phyloP scores from a whole-genome alignment of 2,113 vertebrate genomes.

The Xyliphius kryptos region DNA sequence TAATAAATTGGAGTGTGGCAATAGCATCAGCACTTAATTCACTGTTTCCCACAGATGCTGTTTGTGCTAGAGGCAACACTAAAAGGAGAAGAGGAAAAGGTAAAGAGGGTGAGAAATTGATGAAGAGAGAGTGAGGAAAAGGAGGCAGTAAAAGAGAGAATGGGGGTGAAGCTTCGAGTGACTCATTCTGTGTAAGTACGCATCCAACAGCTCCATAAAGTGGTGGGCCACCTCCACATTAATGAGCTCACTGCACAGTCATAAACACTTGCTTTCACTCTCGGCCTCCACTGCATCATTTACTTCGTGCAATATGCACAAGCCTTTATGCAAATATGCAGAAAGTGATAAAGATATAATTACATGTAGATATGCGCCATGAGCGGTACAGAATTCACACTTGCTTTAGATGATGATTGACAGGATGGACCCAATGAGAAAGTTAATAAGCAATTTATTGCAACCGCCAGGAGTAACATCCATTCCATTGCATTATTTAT shows the following conservation, averaged over 20 bases:
- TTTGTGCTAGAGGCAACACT: slow-evolving; percentile 26
- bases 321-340: slow-evolving; percentile 12
- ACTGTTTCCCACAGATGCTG: slow-evolving; percentile 9
- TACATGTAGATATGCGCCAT: background rate
- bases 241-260: slow-evolving; percentile 42
- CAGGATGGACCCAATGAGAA: background rate
- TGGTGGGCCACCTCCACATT: slow-evolving; percentile 48
- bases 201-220: slow-evolving; percentile 46
- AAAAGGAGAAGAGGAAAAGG: slow-evolving; percentile 28
- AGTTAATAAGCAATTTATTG: slow-evolving; percentile 9
- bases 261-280: slow-evolving; percentile 29
- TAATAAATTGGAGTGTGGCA: slow-evolving; percentile 8
- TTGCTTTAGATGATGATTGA: background rate
- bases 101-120: slow-evolving; percentile 36
- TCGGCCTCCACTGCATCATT: slow-evolving; percentile 30
- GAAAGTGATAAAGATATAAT: slow-evolving; percentile 9
- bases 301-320: slow-evolving; percentile 9
- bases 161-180: slow-evolving; percentile 37
- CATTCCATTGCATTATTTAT: slow-evolving; percentile 24
- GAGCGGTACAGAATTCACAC: background rate
- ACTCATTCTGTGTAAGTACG: slow-evolving; percentile 42
- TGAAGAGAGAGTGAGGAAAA: slow-evolving; percentile 34
- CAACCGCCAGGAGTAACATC: background rate
- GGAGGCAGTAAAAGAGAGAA: slow-evolving; percentile 41
- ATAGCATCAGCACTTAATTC: slow-evolving; percentile 26